Evolutionary conservation across 35 echinoderm and acorn worm species (phyloP).

Genomic region (Heliocidaris erythrogramma): DNA sequence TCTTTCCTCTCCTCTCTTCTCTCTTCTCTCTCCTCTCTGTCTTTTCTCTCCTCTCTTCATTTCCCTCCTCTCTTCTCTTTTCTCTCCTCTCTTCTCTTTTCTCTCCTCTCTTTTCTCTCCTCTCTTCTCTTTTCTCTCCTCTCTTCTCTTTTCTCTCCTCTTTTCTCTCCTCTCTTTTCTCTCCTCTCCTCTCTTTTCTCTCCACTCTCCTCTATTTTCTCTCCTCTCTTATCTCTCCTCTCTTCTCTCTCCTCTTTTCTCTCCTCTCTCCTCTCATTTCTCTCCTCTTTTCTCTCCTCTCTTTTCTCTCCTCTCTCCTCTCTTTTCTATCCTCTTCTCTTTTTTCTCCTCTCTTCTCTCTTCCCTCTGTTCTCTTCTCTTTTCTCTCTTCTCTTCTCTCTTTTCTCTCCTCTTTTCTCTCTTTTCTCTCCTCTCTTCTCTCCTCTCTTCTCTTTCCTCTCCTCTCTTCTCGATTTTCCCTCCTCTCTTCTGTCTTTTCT

Average conservation of each 20-base stretch:
- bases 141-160: too few species aligned
- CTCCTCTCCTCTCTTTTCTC: too few species aligned
- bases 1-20: too few species aligned
- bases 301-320: background rate
- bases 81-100: too few species aligned
- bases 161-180: too few species aligned
- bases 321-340: background rate
- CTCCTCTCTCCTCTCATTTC: background rate
- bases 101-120: too few species aligned
- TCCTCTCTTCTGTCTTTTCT: too few species aligned
- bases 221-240: background rate
- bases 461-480: too few species aligned
- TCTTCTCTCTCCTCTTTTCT: background rate
- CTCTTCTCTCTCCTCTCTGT: background rate
- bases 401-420: background rate
- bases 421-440: background rate
- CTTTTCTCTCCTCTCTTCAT: background rate
- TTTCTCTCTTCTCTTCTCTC: background rate
- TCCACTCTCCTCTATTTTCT: too few species aligned
- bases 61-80: too few species aligned
- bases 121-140: too few species aligned
- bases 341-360: background rate
- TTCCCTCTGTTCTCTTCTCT: background rate
- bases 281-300: background rate
- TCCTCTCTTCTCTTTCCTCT: background rate